Base-by-base conservation (phyloP, 2,113 vertebrate species). In the Malurus melanocephalus region DNA sequence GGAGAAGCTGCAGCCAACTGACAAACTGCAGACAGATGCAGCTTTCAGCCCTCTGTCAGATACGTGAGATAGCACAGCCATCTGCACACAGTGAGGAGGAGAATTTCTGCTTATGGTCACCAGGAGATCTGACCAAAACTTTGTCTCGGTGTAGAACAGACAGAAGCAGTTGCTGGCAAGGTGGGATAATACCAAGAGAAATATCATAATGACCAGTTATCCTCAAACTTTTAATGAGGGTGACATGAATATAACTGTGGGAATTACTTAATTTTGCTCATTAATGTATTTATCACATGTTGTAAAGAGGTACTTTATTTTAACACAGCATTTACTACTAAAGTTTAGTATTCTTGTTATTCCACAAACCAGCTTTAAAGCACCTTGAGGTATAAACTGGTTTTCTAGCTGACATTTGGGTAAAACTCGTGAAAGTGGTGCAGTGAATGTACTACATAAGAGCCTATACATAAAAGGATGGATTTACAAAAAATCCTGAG, bases 11-110 rank as follows among this genome's bases (percentile, higher is more conserved):
- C 53, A 79, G 82, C 57, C 91, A 82, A 14, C 42, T 89, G 78
- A 75, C 62, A 89, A 53, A 81, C 78, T 93, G 91, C 85, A 94
- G 88, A 79, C 86, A 94, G 84, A 86, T 93, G 77, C 69, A 90
- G 91, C 80, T 85, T 80, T 85, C 80, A 83, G 64, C 48, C 65
- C 89, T 68, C 32, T 75, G 83, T 89, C 86, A 79, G 81, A 72
- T 56, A 45, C 0, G 19, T 22, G 67, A 87, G 78, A 71, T 43
- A 84, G 62, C 64, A 35, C 32, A 79, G 85, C 89, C 87, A 76
- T 85, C 87, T 92, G 81, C 60, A 52, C 53, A 11, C 56, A 51
- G 26, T 3, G 1, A 86, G 66, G 66, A 81, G 42, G 74, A 65
- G 71, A 82, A 87, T 85, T 84, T 82, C 74, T 92, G 59, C 71